Evolutionary conservation across 2,113 vertebrate species (phyloP).

Genomic region (Nicator chloris): DNA sequence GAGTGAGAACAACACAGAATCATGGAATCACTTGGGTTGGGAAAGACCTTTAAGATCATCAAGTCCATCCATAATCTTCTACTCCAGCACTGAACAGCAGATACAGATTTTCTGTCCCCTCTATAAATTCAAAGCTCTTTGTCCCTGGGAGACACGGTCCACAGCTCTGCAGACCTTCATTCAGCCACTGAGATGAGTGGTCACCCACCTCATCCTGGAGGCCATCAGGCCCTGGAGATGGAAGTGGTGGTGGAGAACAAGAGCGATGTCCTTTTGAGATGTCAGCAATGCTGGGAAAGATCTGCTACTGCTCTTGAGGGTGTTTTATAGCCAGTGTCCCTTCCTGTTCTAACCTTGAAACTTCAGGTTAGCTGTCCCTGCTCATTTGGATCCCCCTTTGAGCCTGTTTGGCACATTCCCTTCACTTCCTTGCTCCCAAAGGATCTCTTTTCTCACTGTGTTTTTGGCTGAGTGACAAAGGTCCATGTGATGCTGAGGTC

Average conservation of each 20-base stretch:
- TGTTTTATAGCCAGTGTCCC: neutral
- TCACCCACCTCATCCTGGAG: neutral
- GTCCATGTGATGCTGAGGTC: neutral
- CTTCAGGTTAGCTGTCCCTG: neutral
- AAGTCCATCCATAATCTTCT: neutral
- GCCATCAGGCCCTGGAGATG: neutral
- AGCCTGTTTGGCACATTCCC: neutral
- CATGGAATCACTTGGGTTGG: neutral
- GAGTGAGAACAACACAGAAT: fast-evolving
- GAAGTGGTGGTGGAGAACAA: neutral
- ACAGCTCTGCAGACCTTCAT: neutral
- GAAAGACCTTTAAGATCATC: neutral
- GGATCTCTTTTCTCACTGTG: neutral
- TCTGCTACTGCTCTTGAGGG: neutral
- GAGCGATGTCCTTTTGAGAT: neutral
- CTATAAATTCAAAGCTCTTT: neutral
- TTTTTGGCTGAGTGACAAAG: neutral
- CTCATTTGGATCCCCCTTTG: neutral
- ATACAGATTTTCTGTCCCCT: neutral
- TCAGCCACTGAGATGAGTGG: neutral
- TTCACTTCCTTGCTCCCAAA: neutral
- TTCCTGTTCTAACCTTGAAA: neutral
- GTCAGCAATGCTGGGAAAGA: neutral
- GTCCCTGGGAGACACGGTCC: neutral
- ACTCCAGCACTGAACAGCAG: neutral